Base-by-base conservation (phyloP, 1,140 invertebrate genomes). In the Brachionus rubens region DNA sequence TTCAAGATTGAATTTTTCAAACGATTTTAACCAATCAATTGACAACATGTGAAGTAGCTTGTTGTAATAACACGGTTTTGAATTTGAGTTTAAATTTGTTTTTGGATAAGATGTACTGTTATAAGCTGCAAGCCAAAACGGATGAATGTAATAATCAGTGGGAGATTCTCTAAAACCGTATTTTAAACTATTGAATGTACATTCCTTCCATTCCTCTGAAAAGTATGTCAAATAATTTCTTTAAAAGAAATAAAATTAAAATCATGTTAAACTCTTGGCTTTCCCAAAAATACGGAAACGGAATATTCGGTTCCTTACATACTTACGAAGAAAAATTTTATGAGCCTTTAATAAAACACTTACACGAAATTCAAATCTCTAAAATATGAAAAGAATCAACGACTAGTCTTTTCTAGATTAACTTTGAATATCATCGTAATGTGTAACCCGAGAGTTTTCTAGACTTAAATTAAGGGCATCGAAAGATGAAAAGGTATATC, bases 91-190 rank as follows among this genome's bases (percentile, higher is more conserved):
- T 6, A 72, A 9, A n/a, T 16, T 7, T 2, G 43, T 48, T 62
- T 62, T 62, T n/a, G 43, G 26, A 70, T 70, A 70, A 33, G 65
- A 70, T 0, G 24, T 65, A 0, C 77, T 77, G 2, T 78, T 75
- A 40, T 81, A 76, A 0, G 79, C 26, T 7, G 77, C 75, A 26
- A 81, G 21, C 79, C 79, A 80, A 77, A 80, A 81, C 6, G 79
- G 78, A 16, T 78, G 68, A 26, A 80, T 72, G 50, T 82, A 81
- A 72, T 82, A 78, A 40, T 81, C 77, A 1, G 80, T 80, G 3
- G 81, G 81, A 52, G 36, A 56, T 9, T 77, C 26, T 1, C 50
- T 21, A 14, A 81, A 80, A 16, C 81, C 81, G 26, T 77, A 76
- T 33, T 76, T 52, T 30, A 77, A 46, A 68, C 79, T 82, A 36